Conservation (phyloP, 1,140 invertebrate species). For the Tachypleus tridentatus region DNA sequence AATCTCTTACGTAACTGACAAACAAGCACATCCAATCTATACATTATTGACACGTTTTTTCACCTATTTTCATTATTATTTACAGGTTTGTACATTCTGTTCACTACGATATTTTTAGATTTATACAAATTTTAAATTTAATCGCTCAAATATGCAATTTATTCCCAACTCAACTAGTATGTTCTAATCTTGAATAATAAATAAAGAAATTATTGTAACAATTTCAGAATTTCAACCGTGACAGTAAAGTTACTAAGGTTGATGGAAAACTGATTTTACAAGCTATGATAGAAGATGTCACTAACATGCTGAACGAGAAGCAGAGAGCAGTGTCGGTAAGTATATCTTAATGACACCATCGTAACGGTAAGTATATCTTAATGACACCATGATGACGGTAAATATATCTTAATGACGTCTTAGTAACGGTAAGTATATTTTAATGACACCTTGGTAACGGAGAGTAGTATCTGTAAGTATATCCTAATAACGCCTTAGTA, state of each 20-base stretch:
- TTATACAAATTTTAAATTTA: too few species aligned
- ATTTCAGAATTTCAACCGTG: constrained; percentile 15
- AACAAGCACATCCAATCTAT: too few species aligned
- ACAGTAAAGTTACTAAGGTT: constrained; percentile 6
- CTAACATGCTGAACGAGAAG: constrained; percentile 18
- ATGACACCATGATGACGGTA: neutral
- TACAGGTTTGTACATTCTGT: too few species aligned
- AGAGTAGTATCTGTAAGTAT: neutral
- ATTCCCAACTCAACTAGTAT: too few species aligned
- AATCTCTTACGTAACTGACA: too few species aligned
- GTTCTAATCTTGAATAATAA: too few species aligned
- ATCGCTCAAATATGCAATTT: too few species aligned
- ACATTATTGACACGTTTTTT: too few species aligned
- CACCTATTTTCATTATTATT: too few species aligned
- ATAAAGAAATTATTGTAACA: too few species aligned
- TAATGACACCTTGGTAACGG: neutral
- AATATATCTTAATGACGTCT: neutral
- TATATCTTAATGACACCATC: neutral
- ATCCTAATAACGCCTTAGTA: too few species aligned
- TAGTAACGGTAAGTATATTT: neutral
- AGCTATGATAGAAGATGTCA: constrained; percentile 14
- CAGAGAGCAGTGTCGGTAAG: constrained; percentile 9
- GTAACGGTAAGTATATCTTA: neutral
- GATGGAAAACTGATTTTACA: constrained; percentile 14
- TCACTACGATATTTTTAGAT: too few species aligned